Evolutionary conservation across 2,888 invertebrate species (phyloP).

Genomic region (Flexamia atlantica): DNA sequence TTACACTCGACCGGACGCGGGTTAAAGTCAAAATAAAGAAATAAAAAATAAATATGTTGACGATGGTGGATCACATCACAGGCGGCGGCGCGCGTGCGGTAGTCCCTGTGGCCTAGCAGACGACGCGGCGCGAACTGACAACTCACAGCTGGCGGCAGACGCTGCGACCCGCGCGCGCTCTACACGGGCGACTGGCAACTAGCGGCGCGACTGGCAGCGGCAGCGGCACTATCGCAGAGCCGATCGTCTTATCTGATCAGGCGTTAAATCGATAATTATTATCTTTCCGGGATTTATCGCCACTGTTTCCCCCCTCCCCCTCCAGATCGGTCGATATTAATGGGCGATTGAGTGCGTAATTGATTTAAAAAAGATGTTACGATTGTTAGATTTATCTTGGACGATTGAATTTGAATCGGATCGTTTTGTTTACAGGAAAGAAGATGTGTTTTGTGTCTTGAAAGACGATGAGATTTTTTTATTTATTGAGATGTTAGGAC

Average conservation of each 20-base stretch:
- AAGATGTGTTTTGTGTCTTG: too few species aligned
- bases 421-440: too few species aligned
- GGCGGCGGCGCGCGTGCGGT: background rate
- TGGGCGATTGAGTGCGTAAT: too few species aligned
- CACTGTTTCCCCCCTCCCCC: too few species aligned
- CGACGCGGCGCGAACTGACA: slow-evolving; percentile 5
- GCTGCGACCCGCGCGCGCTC: background rate
- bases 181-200: too few species aligned
- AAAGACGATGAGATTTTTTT: too few species aligned
- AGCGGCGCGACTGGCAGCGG: background rate
- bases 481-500: too few species aligned
- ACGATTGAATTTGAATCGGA: too few species aligned
- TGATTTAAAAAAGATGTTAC: too few species aligned
- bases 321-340: too few species aligned
- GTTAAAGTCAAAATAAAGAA: slow-evolving; percentile 47
- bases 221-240: background rate
- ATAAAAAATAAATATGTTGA: slow-evolving; percentile 27
- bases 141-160: background rate
- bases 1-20: slow-evolving; percentile 21
- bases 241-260: slow-evolving; percentile 16
- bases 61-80: slow-evolving; percentile 17
- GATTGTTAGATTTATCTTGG: too few species aligned
- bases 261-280: slow-evolving; percentile 27
- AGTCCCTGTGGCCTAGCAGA: slow-evolving; percentile 4
- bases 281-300: background rate